Conservation (phyloP, 2,797 vertebrate species). For the Pteropus rufus region DNA sequence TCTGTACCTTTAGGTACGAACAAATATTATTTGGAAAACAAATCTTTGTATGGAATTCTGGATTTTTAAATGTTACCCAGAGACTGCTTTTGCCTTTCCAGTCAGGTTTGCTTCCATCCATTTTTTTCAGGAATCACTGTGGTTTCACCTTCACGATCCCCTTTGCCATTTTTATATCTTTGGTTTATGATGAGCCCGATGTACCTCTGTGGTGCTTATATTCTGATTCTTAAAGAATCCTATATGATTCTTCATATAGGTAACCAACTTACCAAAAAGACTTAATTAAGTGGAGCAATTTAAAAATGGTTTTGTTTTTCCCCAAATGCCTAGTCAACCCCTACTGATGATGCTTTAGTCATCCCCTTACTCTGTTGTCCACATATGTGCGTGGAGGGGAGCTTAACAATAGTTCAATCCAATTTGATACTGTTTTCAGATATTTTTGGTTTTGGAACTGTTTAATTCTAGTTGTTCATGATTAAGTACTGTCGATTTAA, state of each 20-base stretch:
- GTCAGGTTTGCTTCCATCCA: background rate
- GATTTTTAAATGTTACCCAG: conserved; percentile 1
- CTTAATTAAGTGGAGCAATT: background rate
- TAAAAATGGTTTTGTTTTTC: background rate
- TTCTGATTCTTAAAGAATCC: background rate
- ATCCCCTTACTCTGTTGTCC: background rate
- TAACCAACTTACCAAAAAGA: background rate
- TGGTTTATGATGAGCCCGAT: background rate
- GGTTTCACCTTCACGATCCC: background rate
- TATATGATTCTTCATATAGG: background rate
- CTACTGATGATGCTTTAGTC: background rate
- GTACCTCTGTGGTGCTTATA: background rate
- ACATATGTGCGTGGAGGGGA: too few species aligned
- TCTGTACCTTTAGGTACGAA: background rate
- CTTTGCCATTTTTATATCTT: background rate
- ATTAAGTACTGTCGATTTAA: background rate
- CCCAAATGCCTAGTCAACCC: background rate
- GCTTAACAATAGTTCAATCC: background rate
- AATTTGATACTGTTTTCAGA: background rate
- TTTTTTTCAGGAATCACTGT: background rate
- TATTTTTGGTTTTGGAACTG: background rate
- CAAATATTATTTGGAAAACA: background rate
- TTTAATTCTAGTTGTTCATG: background rate
- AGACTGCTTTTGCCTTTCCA: background rate
- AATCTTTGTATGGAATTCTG: background rate